Conservation (phyloP, 2,113 vertebrate genomes). For the Odontesthes bonariensis region DNA sequence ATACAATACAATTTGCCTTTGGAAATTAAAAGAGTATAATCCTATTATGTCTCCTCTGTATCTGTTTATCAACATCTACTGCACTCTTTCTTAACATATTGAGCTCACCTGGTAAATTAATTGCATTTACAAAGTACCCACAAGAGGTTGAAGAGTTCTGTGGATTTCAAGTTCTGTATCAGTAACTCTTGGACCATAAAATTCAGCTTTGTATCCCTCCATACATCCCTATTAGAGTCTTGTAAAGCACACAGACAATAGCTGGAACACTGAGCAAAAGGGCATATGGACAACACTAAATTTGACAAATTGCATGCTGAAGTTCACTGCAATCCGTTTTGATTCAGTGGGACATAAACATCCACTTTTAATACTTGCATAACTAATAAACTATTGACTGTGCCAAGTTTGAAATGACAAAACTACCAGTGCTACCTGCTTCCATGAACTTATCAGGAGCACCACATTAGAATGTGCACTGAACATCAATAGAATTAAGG, state of each 20-base stretch:
- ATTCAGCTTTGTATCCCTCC: conserved; percentile 29
- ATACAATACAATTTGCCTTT: no score
- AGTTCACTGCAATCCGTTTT: conserved; percentile 21
- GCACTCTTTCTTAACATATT: no score
- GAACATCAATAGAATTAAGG: background rate
- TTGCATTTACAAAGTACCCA: no score
- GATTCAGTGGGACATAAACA: background rate
- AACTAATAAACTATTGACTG: background rate
- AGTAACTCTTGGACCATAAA: background rate
- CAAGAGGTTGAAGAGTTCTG: background rate
- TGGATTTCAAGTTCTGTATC: background rate
- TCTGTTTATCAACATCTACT: no score
- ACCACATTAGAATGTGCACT: background rate
- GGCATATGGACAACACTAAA: background rate
- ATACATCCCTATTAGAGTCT: conserved; percentile 27
- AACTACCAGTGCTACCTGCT: background rate
- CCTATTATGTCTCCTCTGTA: no score
- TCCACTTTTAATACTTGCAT: background rate
- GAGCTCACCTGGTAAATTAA: no score
- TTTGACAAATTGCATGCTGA: conserved; percentile 49
- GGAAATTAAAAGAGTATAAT: no score
- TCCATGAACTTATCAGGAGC: background rate
- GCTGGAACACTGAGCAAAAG: conserved; percentile 1
- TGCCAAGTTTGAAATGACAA: background rate
- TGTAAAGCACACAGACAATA: conserved; percentile 18